Evolutionary conservation across 1,140 invertebrate species (phyloP).

Genomic region (Trichogramma pretiosum): DNA sequence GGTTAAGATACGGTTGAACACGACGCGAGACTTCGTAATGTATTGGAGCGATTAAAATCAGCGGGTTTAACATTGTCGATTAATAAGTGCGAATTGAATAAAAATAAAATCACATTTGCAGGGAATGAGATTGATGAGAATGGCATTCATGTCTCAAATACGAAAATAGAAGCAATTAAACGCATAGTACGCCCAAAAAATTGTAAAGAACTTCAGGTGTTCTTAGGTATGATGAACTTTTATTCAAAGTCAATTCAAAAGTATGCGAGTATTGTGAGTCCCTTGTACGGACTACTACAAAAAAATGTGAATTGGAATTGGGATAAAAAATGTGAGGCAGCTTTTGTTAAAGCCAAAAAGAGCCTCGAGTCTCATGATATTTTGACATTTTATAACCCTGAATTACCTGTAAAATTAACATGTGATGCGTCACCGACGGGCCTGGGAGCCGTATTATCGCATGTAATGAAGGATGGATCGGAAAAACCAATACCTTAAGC

Average conservation of each 20-base stretch:
- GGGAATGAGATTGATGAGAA: neutral
- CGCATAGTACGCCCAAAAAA: neutral
- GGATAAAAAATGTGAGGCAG: neutral
- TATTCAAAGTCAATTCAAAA: conserved; percentile 7
- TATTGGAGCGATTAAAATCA: neutral
- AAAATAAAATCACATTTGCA: neutral
- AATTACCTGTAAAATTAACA: conserved; percentile 5
- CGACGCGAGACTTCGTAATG: neutral
- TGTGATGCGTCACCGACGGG: conserved; percentile 14
- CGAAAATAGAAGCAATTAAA: neutral
- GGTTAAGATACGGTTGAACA: neutral
- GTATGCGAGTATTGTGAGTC: neutral
- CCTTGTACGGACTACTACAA: conserved; percentile 2
- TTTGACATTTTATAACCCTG: neutral
- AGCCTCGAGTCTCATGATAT: neutral
- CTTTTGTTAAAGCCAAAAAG: conserved; percentile 4
- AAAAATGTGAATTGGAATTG: conserved; percentile 6
- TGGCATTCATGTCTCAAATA: neutral
- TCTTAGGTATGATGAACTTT: conserved; percentile 7
- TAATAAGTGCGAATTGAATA: neutral
- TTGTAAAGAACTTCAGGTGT: neutral
- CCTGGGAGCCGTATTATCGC: conserved; percentile 6
- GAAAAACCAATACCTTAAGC: neutral
- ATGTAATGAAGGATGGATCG: neutral
- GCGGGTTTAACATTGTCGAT: neutral